Evolutionary conservation across 2,113 vertebrate genomes (phyloP).

Genomic region (Pongo abelii): DNA sequence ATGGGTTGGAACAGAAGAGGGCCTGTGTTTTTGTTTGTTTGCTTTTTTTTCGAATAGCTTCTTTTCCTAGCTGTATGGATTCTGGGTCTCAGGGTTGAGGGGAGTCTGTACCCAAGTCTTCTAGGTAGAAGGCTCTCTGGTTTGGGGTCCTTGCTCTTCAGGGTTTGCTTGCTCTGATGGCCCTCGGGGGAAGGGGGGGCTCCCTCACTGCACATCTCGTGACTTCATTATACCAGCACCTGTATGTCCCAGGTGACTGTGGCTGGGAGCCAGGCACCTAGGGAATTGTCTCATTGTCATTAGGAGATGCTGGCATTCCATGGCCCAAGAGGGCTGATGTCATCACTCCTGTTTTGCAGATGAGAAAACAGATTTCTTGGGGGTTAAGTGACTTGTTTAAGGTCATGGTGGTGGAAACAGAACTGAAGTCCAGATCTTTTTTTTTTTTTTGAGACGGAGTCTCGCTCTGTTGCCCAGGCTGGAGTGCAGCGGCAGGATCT

Average conservation of each 20-base stretch:
- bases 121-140: neutral
- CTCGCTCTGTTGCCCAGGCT: too few species aligned
- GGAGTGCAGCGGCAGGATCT: too few species aligned
- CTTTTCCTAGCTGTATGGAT: neutral
- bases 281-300: neutral
- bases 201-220: neutral
- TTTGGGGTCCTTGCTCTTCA: neutral
- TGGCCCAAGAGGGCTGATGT: neutral
- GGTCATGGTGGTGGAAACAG: neutral
- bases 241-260: neutral
- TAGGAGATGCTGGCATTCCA: neutral
- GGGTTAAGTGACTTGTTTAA: slow-evolving; percentile 23
- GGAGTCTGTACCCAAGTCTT: neutral
- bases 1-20: neutral
- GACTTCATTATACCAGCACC: neutral
- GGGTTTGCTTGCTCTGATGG: neutral
- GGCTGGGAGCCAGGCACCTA: neutral
- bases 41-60: neutral
- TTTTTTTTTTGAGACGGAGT: too few species aligned
- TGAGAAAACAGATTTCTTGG: slow-evolving; percentile 8
- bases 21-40: neutral
- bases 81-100: neutral
- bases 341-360: slow-evolving; percentile 40
- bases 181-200: neutral
- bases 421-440: neutral